A percentile compares a stretch with the other conserved stretches of the same genome.
Evolutionary conservation across 2,888 invertebrate genomes (phyloP).

Genomic region (Neocrepidodera transversa): DNA sequence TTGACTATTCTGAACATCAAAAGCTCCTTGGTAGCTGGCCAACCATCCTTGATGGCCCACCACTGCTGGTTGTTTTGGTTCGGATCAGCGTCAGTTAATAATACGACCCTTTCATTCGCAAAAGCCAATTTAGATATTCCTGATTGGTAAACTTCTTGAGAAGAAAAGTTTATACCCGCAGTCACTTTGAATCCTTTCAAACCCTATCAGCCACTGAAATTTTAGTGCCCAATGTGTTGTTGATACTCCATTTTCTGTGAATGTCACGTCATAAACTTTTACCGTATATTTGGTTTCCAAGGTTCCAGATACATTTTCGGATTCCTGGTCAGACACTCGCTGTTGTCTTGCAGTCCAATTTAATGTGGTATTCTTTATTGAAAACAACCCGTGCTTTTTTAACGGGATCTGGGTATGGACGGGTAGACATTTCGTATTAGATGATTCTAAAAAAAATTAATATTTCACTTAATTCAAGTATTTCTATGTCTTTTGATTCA

Average conservation of each 20-base stretch:
- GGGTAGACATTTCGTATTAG: conserved; percentile 78
- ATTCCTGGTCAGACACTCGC: conserved; percentile 93
- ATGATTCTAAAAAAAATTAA: too few species aligned
- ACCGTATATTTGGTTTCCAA: conserved; percentile 94
- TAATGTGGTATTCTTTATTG: conserved; percentile 95
- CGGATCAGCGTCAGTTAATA: conserved; percentile 87
- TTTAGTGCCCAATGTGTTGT: conserved; percentile 93
- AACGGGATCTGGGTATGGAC: conserved; percentile 94
- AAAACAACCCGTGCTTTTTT: conserved; percentile 97
- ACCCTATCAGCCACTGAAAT: conserved; percentile 88
- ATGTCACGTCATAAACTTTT: conserved; percentile 88
- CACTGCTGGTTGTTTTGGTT: conserved; percentile 86
- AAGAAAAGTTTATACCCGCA: conserved; percentile 91
- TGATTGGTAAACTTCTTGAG: conserved; percentile 93
- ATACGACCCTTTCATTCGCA: conserved; percentile 81
- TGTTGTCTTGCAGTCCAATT: conserved; percentile 95
- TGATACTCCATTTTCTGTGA: conserved; percentile 99
- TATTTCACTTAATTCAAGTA: too few species aligned
- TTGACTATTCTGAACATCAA: conserved; percentile 91
- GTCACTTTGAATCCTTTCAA: conserved; percentile 90
- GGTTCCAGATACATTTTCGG: conserved; percentile 88
- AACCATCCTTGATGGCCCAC: conserved; percentile 93
- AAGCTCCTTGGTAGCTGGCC: conserved; percentile 88
- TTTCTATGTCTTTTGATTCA: too few species aligned
- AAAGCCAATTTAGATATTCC: conserved; percentile 89